A percentile compares a stretch with the other conserved stretches of the same genome.
Evolutionary conservation across 2,888 invertebrate species (phyloP).

Genomic region (Ernsta delagoae): DNA sequence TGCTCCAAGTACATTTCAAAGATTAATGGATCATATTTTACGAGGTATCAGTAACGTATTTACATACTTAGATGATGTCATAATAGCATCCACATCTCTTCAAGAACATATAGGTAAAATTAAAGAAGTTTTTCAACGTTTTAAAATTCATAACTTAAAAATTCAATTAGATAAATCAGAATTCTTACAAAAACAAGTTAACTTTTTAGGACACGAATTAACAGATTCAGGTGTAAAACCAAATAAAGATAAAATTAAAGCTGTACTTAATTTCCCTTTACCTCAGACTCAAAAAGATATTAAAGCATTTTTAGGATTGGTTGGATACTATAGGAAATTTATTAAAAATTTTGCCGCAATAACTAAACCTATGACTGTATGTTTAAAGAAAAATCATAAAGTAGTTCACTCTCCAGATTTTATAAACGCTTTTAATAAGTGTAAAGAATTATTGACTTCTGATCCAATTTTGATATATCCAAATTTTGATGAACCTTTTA

Average conservation of each 20-base stretch:
- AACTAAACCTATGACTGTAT: conserved; percentile 46
- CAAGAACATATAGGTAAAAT: conserved; percentile 37
- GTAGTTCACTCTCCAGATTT: conserved; percentile 39
- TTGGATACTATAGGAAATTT: conserved; percentile 47
- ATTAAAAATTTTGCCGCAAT: conserved; percentile 46
- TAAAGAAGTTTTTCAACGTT: conserved; percentile 35
- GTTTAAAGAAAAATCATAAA: conserved; percentile 45
- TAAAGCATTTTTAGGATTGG: conserved; percentile 46
- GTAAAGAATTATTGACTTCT: conserved; percentile 48
- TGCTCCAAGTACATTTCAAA: conserved; percentile 53
- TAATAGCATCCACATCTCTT: conserved; percentile 30
- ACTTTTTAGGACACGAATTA: conserved; percentile 34
- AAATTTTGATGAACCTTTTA: conserved; percentile 51
- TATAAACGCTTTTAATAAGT: conserved; percentile 45
- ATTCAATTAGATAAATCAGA: conserved; percentile 38
- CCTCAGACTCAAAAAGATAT: conserved; percentile 47
- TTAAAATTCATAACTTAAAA: conserved; percentile 31
- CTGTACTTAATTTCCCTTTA: conserved; percentile 44
- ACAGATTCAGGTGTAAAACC: conserved; percentile 44
- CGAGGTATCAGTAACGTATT: conserved; percentile 46
- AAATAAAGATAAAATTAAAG: conserved; percentile 48
- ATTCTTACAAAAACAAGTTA: conserved; percentile 37
- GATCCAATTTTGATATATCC: conserved; percentile 57
- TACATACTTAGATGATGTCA: conserved; percentile 38
- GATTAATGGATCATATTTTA: conserved; percentile 53